Evolutionary conservation across 2,113 vertebrate genomes (phyloP).

Genomic region (Hyperopisus bebe): DNA sequence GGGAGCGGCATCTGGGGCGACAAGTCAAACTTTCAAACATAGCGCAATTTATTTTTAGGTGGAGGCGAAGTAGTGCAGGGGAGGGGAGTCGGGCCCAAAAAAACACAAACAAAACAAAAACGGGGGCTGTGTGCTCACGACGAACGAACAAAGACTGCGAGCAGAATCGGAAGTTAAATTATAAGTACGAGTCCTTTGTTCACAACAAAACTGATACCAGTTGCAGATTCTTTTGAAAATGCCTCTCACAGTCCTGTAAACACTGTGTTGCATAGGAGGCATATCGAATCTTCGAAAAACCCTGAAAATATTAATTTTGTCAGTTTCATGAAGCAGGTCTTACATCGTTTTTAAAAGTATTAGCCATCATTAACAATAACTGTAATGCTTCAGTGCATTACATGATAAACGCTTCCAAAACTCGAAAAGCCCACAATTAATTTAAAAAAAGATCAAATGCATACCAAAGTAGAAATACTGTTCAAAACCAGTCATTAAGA

Average conservation of each 20-base stretch:
- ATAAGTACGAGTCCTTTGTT: constrained; percentile 44
- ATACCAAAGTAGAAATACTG: background rate
- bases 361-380: background rate
- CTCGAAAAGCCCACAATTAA: background rate
- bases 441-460: background rate
- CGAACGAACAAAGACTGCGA: background rate
- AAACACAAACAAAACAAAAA: constrained; percentile 50
- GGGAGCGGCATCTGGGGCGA: constrained; percentile 59
- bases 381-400: background rate
- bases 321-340: background rate
- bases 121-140: constrained; percentile 32
- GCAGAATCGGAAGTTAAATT: constrained; percentile 42
- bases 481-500: background rate
- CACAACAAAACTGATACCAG: constrained; percentile 22
- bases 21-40: constrained; percentile 51
- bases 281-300: background rate
- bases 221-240: background rate
- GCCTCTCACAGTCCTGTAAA: background rate
- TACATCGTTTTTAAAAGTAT: background rate
- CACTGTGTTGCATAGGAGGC: background rate
- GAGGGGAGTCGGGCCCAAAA: constrained; percentile 47
- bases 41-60: constrained; percentile 47
- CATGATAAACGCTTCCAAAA: background rate
- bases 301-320: background rate
- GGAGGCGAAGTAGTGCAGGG: constrained; percentile 44